A percentile compares a stretch with the other conserved stretches of the same genome.
phyloP scores from a whole-genome alignment of 2,888 invertebrate genomes.

The Oithona nana region DNA sequence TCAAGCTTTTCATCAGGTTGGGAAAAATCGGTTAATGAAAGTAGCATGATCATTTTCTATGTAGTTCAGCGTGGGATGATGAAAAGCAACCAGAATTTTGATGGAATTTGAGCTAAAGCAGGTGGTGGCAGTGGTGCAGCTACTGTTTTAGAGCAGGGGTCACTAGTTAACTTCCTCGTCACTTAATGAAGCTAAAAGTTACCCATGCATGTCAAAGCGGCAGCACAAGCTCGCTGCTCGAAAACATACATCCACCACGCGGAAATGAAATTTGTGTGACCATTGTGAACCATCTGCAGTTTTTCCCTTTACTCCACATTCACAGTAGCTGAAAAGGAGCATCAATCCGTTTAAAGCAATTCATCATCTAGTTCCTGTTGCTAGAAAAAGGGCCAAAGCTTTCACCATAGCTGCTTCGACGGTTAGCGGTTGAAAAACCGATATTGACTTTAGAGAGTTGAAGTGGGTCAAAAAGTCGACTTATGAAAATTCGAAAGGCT shows the following conservation, averaged over 20 bases:
- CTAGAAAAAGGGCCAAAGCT: neutral
- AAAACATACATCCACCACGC: too few relatives aligned
- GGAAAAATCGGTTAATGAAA: too few relatives aligned
- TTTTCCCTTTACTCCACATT: too few relatives aligned
- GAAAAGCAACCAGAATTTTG: too few relatives aligned
- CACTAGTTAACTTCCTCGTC: neutral
- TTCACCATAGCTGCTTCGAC: too few relatives aligned
- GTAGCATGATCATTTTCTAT: too few relatives aligned
- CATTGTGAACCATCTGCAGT: neutral
- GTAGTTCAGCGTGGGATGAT: too few relatives aligned
- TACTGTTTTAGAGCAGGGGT: neutral
- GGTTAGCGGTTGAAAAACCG: neutral
- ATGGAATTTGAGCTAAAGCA: neutral
- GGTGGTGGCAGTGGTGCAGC: too few relatives aligned
- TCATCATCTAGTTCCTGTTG: neutral
- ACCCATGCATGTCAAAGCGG: neutral
- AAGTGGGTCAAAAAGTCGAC: neutral
- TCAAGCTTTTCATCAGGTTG: too few relatives aligned
- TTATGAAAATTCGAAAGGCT: too few relatives aligned
- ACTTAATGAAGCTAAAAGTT: neutral
- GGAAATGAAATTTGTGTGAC: neutral
- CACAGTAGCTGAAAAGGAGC: neutral
- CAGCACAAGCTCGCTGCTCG: too few relatives aligned
- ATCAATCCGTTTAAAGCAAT: neutral
- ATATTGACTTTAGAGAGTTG: neutral